Percentiles rank a stretch among this genome's conserved stretches.
Evolutionary conservation across 2,113 vertebrate genomes (phyloP).

Genomic region (Lichenostomus cassidix): DNA sequence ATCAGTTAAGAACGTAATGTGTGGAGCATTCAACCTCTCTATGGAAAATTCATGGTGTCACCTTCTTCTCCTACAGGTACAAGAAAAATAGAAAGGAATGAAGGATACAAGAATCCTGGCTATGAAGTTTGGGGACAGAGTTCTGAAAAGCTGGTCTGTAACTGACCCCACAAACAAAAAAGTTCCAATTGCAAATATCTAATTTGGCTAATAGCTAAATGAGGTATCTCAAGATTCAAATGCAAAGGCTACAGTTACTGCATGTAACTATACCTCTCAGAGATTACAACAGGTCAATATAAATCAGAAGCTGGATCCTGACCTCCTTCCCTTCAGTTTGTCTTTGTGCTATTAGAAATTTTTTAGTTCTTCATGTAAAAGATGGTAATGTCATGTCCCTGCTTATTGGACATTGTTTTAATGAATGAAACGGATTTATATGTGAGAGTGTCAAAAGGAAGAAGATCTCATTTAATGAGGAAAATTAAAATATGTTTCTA

Average conservation of each 20-base stretch:
- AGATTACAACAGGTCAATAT: neutral
- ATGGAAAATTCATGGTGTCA: neutral
- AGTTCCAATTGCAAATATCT: neutral
- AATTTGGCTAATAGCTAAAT: neutral
- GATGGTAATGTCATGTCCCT: neutral
- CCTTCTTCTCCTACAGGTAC: neutral
- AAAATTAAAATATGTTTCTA: neutral
- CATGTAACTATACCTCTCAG: neutral
- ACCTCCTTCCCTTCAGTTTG: neutral
- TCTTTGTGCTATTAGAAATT: neutral
- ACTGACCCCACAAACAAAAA: neutral
- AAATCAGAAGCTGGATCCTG: neutral
- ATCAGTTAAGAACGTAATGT: neutral
- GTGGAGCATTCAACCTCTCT: neutral
- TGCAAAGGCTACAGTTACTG: neutral
- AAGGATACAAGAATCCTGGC: neutral
- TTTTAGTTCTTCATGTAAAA: neutral
- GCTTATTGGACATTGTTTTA: neutral
- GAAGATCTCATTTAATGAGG: neutral
- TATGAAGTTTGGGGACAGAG: neutral
- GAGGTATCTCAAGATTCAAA: neutral
- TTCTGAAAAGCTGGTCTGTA: neutral
- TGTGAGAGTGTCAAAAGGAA: neutral
- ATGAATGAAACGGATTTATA: neutral
- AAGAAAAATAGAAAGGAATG: neutral